These are phyloP conservation scores for Tachuris rubrigastra DNA, from an alignment of 2,113 vertebrate species.

Conservation along the genomic window DNA sequence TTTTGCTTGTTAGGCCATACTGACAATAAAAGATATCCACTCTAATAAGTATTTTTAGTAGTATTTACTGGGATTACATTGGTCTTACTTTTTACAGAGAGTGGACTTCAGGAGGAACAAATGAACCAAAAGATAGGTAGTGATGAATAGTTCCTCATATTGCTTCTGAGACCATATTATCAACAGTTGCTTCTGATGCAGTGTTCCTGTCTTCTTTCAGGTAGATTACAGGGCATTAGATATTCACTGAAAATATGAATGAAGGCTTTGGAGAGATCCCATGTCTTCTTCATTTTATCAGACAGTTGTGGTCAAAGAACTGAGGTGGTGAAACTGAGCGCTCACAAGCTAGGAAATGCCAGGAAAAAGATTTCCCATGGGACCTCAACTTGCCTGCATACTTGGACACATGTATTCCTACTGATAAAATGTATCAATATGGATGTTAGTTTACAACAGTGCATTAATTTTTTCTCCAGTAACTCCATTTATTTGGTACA, in stretches of 20 bases:
- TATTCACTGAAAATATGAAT: not conserved
- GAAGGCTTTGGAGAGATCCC: not conserved
- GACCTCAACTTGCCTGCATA: not conserved
- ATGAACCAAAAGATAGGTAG: not conserved
- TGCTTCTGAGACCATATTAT: not conserved
- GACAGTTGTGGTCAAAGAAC: not conserved
- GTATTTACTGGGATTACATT: not conserved
- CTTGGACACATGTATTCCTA: not conserved
- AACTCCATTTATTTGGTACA: not conserved
- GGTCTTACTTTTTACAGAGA: not conserved
- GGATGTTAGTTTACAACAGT: not conserved
- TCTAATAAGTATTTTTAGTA: slow-evolving; percentile 17
- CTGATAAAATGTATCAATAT: not conserved
- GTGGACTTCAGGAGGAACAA: not conserved
- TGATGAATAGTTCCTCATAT: not conserved
- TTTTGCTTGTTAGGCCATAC: not conserved
- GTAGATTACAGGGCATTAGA: not conserved
- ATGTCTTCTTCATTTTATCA: not conserved
- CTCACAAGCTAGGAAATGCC: not conserved
- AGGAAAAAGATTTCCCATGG: not conserved
- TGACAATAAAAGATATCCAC: not conserved
- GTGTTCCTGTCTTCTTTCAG: not conserved
- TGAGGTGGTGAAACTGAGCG: not conserved
- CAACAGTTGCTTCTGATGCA: not conserved
- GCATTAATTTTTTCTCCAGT: not conserved